These are phyloP conservation scores for Trissoscelio sp. DNA, from an alignment of 2,888 invertebrate species.

Conservation along the genomic window DNA sequence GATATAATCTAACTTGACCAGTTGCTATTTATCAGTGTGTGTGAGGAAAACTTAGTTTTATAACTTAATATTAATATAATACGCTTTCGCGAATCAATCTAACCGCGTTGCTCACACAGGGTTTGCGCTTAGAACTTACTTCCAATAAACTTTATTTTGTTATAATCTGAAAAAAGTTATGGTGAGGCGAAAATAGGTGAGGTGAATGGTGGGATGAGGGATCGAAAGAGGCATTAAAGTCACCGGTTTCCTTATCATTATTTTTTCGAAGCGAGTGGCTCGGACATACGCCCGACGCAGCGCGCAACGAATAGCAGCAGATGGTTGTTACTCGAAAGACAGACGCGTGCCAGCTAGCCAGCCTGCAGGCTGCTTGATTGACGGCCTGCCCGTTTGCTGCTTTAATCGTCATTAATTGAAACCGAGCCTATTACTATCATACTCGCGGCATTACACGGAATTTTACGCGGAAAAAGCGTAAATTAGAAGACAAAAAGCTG, in stretches of 20 bases:
- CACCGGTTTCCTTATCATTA: slow-evolving; percentile 44
- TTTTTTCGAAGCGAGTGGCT: slow-evolving; percentile 36
- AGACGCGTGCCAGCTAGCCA: slow-evolving; percentile 67
- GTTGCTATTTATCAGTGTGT: too few species aligned
- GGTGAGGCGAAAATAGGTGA: not conserved
- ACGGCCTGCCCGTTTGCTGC: slow-evolving; percentile 57
- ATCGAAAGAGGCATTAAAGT: slow-evolving; percentile 47
- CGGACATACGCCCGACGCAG: slow-evolving; percentile 52
- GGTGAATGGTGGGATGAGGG: slow-evolving; percentile 12
- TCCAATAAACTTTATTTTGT: too few species aligned
- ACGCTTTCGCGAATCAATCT: too few species aligned
- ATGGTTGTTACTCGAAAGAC: slow-evolving; percentile 65
- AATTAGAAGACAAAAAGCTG: slow-evolving; percentile 47
- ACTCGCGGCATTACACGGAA: slow-evolving; percentile 54
- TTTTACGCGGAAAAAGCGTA: slow-evolving; percentile 53
- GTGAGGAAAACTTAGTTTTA: too few species aligned
- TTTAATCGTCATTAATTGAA: slow-evolving; percentile 71
- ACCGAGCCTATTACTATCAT: slow-evolving; percentile 60
- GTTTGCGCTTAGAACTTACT: too few species aligned
- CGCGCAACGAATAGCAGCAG: slow-evolving; percentile 64
- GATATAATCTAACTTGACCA: too few species aligned
- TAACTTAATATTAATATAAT: too few species aligned
- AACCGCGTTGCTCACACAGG: too few species aligned
- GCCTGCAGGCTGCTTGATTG: slow-evolving; percentile 54
- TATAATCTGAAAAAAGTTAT: too few species aligned